Conservation (phyloP, 2,797 vertebrate species). For the Falco biarmicus region DNA sequence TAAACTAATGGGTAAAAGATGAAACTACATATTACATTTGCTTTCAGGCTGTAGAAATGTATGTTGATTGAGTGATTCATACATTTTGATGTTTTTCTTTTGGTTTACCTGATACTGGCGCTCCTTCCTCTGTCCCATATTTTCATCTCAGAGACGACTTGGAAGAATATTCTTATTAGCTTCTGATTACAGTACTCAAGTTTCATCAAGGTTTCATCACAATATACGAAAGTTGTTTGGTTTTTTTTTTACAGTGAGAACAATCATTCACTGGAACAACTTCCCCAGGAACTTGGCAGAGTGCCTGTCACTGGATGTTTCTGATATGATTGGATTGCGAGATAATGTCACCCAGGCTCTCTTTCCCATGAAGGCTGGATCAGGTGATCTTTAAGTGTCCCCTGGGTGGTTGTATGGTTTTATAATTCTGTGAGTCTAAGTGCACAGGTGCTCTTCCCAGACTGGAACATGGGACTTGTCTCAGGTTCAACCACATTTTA, state of each 20-base stretch:
- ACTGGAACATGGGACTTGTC: neutral
- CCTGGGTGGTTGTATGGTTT: neutral
- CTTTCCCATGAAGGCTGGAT: neutral
- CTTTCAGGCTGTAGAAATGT: neutral
- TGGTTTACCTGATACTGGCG: neutral
- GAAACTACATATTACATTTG: neutral
- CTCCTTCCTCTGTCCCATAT: neutral
- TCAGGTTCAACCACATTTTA: neutral
- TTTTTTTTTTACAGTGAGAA: neutral
- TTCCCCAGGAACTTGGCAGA: neutral
- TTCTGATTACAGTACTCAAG: neutral
- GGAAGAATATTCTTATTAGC: neutral
- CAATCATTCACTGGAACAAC: neutral
- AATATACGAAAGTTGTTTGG: neutral
- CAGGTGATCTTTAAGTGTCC: neutral
- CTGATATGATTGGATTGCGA: accelerated
- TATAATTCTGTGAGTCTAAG: neutral
- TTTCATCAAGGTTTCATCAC: neutral
- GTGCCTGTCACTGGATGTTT: neutral
- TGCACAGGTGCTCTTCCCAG: neutral
- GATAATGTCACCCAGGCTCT: neutral
- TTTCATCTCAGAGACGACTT: neutral
- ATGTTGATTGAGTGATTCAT: neutral
- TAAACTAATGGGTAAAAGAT: neutral
- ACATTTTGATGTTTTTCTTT: neutral